Conservation (phyloP, 2,797 vertebrate species). For the Sebastes steindachneri region DNA sequence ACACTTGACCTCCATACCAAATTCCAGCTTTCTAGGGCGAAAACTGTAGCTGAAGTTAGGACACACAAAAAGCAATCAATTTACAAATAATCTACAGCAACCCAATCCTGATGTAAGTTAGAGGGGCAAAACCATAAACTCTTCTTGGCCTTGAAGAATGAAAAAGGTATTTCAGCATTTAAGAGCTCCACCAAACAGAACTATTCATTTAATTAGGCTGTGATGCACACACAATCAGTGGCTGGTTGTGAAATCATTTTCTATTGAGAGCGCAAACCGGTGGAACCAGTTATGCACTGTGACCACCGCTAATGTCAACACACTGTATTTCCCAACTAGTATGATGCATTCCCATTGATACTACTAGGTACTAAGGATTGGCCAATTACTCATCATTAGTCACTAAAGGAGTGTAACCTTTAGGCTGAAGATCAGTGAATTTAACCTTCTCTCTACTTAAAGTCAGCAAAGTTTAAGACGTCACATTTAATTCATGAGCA, state of each 20-base stretch:
- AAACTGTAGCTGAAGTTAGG: not conserved
- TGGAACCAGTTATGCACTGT: slow-evolving; percentile 37
- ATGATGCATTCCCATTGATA: slow-evolving; percentile 5
- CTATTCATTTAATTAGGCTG: not conserved
- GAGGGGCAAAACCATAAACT: not conserved
- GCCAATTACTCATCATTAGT: slow-evolving; percentile 39
- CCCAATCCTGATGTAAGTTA: not conserved
- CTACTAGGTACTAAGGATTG: slow-evolving; percentile 7
- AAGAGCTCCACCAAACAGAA: not conserved
- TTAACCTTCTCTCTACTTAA: not conserved
- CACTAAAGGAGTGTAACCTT: slow-evolving; percentile 12
- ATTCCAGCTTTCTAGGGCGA: not conserved
- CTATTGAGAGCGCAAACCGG: slow-evolving; percentile 30
- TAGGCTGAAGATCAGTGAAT: not conserved
- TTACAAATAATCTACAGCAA: not conserved
- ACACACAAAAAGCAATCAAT: not conserved
- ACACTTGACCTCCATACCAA: not conserved
- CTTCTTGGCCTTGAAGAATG: not conserved
- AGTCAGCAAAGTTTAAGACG: not conserved
- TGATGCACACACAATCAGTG: not conserved
- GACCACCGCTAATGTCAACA: slow-evolving; percentile 48
- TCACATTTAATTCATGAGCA: not conserved
- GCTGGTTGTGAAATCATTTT: slow-evolving; percentile 8
- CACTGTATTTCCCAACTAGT: slow-evolving; percentile 7
- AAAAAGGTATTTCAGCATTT: not conserved